Evolutionary conservation across 2,888 invertebrate species (phyloP).

Genomic region (Margaritifera margaritifera): DNA sequence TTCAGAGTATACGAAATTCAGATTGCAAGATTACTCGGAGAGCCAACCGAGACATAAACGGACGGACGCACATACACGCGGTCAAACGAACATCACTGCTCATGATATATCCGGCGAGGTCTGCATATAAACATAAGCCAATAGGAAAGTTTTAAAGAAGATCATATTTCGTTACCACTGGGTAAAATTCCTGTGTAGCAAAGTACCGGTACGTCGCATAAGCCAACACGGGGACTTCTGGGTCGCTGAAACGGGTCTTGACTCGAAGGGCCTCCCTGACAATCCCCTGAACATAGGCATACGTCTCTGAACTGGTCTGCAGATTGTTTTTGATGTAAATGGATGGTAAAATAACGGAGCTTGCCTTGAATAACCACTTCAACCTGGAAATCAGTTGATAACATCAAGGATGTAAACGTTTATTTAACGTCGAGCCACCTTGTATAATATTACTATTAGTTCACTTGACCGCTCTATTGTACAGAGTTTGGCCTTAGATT

Average conservation of each 20-base stretch:
- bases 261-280: constrained; percentile 58
- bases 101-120: too few species aligned
- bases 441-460: too few species aligned
- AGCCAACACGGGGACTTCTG: constrained; percentile 35
- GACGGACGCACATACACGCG: too few species aligned
- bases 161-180: constrained; percentile 26
- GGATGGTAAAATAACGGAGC: constrained; percentile 82
- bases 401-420: background rate
- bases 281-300: constrained; percentile 33
- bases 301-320: constrained; percentile 14
- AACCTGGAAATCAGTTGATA: constrained; percentile 63
- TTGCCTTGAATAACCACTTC: constrained; percentile 81
- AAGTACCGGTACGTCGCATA: constrained; percentile 49
- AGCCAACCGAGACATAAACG: too few species aligned
- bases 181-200: constrained; percentile 43
- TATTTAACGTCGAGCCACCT: too few species aligned
- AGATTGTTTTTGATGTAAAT: constrained; percentile 77
- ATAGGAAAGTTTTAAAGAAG: background rate
- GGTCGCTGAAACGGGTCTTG: constrained; percentile 28
- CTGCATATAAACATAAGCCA: too few species aligned
- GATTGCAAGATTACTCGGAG: too few species aligned
- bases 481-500: too few species aligned
- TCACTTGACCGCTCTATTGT: too few species aligned
- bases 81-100: too few species aligned
- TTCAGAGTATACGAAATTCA: too few species aligned